Base-by-base conservation (phyloP, 2,113 vertebrate species). In the Xiphias gladius region DNA sequence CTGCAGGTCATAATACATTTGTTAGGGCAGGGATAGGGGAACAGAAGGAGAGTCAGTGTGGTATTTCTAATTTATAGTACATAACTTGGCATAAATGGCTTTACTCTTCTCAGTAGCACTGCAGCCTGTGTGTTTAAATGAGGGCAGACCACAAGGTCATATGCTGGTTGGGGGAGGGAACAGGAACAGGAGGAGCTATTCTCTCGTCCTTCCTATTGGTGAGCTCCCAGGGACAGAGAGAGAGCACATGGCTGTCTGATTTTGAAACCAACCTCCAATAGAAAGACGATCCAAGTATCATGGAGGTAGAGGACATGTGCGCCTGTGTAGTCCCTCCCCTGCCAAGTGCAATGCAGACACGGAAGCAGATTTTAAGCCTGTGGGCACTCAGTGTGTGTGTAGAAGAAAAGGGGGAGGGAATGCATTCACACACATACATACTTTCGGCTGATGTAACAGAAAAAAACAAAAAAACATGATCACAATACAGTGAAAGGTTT, bases 241-340 rank as follows among this genome's bases (percentile, higher is more conserved):
- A 83, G 76, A 85, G 72, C 90, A 86, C 91, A 86, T 89, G 88
- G 78, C 57, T 72, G 48, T 7, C 11, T 48, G 80, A 2, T 65
- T 90, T 86, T 87, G 52, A 87, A 91, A 82, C 67, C 22, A 4
- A 14, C 74, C 74, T 72, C 76, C 77, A 82, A 69, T 72, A 66
- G 79, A 24, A 46, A 30, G 43, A 35, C 17, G 9, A 24, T 57
- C 7, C 17, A 28, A 77, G 62, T 22, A 73, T 79, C 76, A 55
- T 59, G 81, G 62, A 32, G 57, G 39, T 19, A 37, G 28, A 74
- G 67, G 43, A 30, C 83, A 26, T 58, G 78, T 88, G 86, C 87
- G 88, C 84, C 5, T 94, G 92, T 64, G 81, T 75, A 73, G 50
- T 54, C 22, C 65, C 72, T 84, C 83, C 80, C 41, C 37, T 67